Conservation (phyloP, 1,140 invertebrate genomes). For the Ceratoteleas bidentatus region DNA sequence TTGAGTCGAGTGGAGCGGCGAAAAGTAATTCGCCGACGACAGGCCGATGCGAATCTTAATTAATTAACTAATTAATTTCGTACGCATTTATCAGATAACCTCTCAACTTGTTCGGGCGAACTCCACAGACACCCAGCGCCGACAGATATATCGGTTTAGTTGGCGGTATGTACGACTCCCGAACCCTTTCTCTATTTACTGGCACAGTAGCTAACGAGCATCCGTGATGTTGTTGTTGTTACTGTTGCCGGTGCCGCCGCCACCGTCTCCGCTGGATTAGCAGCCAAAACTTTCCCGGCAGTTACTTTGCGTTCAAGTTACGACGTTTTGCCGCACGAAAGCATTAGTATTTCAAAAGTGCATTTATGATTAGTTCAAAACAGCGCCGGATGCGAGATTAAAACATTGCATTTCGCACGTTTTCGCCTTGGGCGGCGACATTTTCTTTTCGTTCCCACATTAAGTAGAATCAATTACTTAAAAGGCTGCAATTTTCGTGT, state of each 20-base stretch:
- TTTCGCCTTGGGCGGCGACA: constrained; percentile 17
- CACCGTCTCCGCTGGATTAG: constrained; percentile 36
- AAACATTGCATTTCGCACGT: constrained; percentile 20
- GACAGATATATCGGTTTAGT: constrained; percentile 75
- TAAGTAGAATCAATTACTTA: no score
- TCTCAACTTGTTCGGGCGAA: constrained; percentile 63
- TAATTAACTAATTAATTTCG: constrained; percentile 76
- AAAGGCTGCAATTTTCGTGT: no score
- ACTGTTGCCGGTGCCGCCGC: no score
- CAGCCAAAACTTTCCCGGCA: constrained; percentile 43
- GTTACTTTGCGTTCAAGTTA: constrained; percentile 49
- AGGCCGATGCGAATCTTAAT: constrained; percentile 70
- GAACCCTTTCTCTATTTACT: constrained; percentile 69
- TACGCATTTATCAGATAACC: constrained; percentile 74
- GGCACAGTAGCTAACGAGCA: constrained; percentile 68
- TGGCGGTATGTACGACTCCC: constrained; percentile 66
- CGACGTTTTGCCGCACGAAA: constrained; percentile 41
- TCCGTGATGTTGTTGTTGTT: constrained; percentile 65
- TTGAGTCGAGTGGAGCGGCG: constrained; percentile 21
- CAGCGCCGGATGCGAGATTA: constrained; percentile 35
- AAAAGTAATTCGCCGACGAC: constrained; percentile 57
- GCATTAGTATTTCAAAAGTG: constrained; percentile 46
- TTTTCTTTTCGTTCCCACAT: no score
- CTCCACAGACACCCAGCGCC: constrained; percentile 64
- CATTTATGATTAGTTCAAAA: constrained; percentile 57